Evolutionary conservation across 2,797 vertebrate species (phyloP), one percentile per base, ranked within the genome.

Genomic region (Muscicapa comitata): DNA sequence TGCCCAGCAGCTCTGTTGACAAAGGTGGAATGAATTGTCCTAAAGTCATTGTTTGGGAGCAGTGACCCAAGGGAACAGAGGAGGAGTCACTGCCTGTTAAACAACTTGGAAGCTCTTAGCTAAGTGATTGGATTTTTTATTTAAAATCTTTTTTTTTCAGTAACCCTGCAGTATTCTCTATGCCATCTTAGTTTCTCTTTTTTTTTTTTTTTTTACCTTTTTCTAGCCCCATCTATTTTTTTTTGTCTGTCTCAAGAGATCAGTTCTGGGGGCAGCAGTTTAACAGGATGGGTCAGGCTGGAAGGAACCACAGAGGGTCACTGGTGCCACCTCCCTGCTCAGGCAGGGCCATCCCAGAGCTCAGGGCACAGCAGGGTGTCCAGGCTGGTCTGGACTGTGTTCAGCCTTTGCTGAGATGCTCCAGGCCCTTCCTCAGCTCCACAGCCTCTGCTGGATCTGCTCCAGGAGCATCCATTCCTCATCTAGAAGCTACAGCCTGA

Each of bases 61-160:
- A 87, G 38, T 95, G 97, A 96, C 91, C 87, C 93, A 88, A 72
- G 58, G 73, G 82, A 91, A 57, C 10, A 38, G 47, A 76, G 66
- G 45, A 74, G 45, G 58, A 55, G 17, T 81, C 24, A 3, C 25
- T 88, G 63, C 54, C 55, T 85, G 47, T 79, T 92, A 48, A 94
- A 79, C 42, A 79, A 13, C 17, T 23, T 87, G 20, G 65, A 58
- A 54, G 26, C 24, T 71, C 53, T 80, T 79, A 50, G 28, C n/a
- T 43, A 28, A 75, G 37, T 47, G 15, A 50, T 54, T 81, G 43
- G 10, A 24, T 65, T 67, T 78, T 57, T 66, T 1, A 8, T 77
- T 62, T 50, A 24, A 94, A 92, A 77, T 54, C 14, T 80, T 2
- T 35, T 72, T 51, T 50, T 48, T 50, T 55, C 23, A 48, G 40